These are phyloP conservation scores for Urechis unicinctus DNA, from an alignment of 2,888 invertebrate genomes.

Conservation along the genomic window DNA sequence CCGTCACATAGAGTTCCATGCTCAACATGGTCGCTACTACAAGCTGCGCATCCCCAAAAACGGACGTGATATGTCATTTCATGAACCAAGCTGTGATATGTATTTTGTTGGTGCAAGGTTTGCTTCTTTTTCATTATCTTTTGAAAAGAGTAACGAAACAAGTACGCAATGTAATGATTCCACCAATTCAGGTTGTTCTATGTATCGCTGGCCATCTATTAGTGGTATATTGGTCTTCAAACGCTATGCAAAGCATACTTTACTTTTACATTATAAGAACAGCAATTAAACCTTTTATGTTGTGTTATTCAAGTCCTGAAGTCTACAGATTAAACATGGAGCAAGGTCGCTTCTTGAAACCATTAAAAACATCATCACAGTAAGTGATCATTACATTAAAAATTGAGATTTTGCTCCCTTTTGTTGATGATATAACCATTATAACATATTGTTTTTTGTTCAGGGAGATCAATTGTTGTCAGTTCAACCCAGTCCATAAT, in stretches of 20 bases:
- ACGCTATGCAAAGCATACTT: too few species aligned
- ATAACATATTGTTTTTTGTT: constrained; percentile 1
- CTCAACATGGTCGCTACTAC: constrained; percentile 85
- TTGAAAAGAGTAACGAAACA: too few species aligned
- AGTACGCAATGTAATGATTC: too few species aligned
- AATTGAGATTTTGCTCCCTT: background rate
- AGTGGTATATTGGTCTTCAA: too few species aligned
- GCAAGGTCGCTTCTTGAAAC: constrained; percentile 85
- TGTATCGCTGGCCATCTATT: too few species aligned
- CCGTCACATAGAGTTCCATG: constrained; percentile 91
- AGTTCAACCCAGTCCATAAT: constrained; percentile 81
- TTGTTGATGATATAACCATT: background rate
- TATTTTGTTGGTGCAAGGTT: constrained; percentile 84
- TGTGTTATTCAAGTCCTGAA: constrained; percentile 67
- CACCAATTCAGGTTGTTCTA: too few species aligned
- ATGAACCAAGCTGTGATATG: constrained; percentile 82
- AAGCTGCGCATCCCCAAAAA: constrained; percentile 87
- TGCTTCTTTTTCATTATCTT: constrained; percentile 24
- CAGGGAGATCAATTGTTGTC: constrained; percentile 64
- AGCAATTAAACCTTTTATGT: too few species aligned
- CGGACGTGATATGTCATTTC: constrained; percentile 89
- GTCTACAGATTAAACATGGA: constrained; percentile 92
- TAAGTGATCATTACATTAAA: constrained; percentile 22
- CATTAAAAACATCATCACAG: constrained; percentile 67
- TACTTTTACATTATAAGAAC: too few species aligned